A percentile compares a stretch with the other conserved stretches of the same genome.
phyloP scores from a whole-genome alignment of 2,797 vertebrate genomes.

The Tokudaia muenninki region DNA sequence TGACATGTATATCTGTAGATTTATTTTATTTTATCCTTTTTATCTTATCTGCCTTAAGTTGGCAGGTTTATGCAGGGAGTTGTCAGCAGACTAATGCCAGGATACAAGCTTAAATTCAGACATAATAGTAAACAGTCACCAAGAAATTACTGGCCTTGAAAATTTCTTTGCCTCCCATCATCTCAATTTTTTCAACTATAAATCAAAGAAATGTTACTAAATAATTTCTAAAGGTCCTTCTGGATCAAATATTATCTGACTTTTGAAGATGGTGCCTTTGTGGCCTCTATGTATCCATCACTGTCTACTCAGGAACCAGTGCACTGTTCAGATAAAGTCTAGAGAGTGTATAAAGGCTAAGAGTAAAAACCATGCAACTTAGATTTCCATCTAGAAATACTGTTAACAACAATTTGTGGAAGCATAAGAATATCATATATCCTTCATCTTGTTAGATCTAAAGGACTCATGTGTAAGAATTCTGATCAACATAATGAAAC shows the following conservation, averaged over 20 bases:
- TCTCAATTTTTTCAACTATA: conserved; percentile 34
- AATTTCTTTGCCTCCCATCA: conserved; percentile 17
- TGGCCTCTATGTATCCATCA: background rate
- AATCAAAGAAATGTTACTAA: conserved; percentile 19
- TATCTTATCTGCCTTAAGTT: background rate
- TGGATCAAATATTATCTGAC: background rate
- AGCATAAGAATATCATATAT: background rate
- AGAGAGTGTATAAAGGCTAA: background rate
- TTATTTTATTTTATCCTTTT: background rate
- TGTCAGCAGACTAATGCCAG: background rate
- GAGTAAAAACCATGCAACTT: background rate
- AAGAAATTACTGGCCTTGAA: background rate
- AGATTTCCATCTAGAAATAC: background rate
- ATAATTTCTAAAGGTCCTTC: conserved; percentile 42
- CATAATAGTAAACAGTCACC: background rate
- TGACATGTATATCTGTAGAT: background rate
- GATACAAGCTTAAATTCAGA: background rate
- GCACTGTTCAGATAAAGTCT: background rate
- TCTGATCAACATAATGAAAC: background rate
- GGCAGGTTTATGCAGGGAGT: background rate
- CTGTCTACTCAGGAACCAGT: background rate
- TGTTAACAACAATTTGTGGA: background rate
- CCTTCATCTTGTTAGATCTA: background rate
- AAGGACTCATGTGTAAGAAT: background rate
- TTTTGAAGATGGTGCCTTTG: conserved; percentile 34